These are phyloP conservation scores for Sorex araneus DNA, from an alignment of 2,113 vertebrate species.

Conservation along the genomic window DNA sequence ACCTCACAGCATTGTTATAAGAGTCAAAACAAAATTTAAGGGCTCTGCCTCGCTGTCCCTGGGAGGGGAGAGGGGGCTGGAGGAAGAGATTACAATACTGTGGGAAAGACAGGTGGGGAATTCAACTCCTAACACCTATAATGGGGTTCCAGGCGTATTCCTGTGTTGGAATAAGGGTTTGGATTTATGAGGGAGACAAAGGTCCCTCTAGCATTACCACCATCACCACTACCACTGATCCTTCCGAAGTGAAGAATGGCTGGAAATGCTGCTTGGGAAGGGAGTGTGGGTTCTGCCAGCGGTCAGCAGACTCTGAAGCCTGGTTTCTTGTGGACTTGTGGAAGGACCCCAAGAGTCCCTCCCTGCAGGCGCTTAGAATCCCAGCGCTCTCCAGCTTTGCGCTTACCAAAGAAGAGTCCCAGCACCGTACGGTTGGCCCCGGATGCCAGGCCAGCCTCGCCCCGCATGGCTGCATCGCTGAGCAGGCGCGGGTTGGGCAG, in stretches of 20 bases:
- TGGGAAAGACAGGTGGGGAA: neutral
- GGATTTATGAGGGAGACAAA: neutral
- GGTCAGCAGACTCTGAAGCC: accelerated
- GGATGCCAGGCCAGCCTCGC: slow-evolving; percentile 90
- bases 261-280: neutral
- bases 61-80: neutral
- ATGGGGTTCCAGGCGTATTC: neutral
- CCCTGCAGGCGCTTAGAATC: neutral
- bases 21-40: neutral
- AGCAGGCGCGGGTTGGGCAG: slow-evolving; percentile 94
- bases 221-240: neutral
- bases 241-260: neutral
- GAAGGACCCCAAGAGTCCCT: neutral
- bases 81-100: neutral
- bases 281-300: neutral
- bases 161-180: neutral
- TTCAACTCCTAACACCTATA: neutral
- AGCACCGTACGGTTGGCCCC: slow-evolving; percentile 92
- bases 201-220: neutral
- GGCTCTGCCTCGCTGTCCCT: no score
- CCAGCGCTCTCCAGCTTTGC: neutral
- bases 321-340: neutral
- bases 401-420: slow-evolving; percentile 95
- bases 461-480: slow-evolving; percentile 85
- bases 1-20: neutral